phyloP scores from a whole-genome alignment of 2,888 invertebrate genomes.

The Didymodactylos carnosus region DNA sequence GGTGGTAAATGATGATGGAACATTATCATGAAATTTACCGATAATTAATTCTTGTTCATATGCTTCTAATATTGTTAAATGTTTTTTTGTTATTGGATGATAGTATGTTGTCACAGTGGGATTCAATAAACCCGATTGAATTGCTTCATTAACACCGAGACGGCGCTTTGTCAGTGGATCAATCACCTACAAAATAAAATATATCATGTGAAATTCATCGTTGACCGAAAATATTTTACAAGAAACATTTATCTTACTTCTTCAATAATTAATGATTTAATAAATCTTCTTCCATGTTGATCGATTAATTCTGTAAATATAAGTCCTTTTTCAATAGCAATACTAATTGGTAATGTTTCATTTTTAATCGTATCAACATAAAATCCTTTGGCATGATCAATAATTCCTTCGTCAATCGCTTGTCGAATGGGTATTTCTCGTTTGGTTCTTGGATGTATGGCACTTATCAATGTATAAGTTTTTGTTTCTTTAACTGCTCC shows the following conservation, averaged over 20 bases:
- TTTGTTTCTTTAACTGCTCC: constrained; percentile 8
- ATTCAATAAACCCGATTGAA: constrained; percentile 8
- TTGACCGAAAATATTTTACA: background rate
- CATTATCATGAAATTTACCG: constrained; percentile 1
- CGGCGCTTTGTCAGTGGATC: constrained; percentile 1
- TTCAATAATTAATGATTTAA: background rate
- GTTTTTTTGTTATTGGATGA: background rate
- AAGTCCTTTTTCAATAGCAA: constrained; percentile 6
- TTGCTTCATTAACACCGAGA: constrained; percentile 9
- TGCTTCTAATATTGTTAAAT: background rate
- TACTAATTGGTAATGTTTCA: constrained; percentile 6
- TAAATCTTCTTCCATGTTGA: background rate
- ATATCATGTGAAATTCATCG: background rate
- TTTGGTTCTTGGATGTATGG: constrained; percentile 3
- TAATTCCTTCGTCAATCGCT: constrained; percentile 13
- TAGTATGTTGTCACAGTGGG: background rate
- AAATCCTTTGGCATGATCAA: constrained; percentile 8
- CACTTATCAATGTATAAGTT: constrained; percentile 10
- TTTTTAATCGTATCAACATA: constrained; percentile 3
- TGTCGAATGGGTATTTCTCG: background rate
- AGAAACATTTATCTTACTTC: background rate
- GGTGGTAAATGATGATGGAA: background rate
- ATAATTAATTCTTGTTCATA: constrained; percentile 9
- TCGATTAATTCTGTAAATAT: constrained; percentile 4
- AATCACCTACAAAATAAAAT: constrained; percentile 4